Percentiles rank a stretch among this genome's conserved stretches.
phyloP scores from a whole-genome alignment of 1,140 invertebrate species.

The Chymomyza costata region DNA sequence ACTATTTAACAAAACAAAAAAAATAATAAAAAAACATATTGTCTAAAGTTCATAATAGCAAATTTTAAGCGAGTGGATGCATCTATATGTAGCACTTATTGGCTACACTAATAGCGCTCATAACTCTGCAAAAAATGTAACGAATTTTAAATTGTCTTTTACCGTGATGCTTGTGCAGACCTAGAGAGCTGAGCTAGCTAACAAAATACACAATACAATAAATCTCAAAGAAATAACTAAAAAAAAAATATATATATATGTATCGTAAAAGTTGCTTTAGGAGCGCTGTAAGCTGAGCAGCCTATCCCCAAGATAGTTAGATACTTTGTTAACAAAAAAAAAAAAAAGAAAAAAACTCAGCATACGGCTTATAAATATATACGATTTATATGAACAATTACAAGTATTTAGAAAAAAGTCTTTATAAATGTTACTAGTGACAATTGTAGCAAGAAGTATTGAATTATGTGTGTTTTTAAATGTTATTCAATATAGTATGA shows the following conservation, averaged over 20 bases:
- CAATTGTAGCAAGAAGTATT: constrained; percentile 63
- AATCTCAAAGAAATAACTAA: no score
- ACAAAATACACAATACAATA: no score
- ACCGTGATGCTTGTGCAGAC: no score
- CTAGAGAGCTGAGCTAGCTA: no score
- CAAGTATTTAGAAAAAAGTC: constrained; percentile 28
- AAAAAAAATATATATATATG: constrained; percentile 38
- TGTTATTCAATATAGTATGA: constrained; percentile 72
- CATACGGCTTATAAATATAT: constrained; percentile 16
- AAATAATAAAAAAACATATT: not conserved
- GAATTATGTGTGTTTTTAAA: constrained; percentile 68
- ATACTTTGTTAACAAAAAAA: constrained; percentile 30
- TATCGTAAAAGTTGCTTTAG: no score
- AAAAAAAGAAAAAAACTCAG: constrained; percentile 25
- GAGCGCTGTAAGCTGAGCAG: no score
- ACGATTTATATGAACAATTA: constrained; percentile 21
- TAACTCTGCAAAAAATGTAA: no score
- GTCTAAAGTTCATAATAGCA: not conserved
- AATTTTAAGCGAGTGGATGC: no score
- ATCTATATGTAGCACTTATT: no score
- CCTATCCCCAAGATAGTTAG: no score
- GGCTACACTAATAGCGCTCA: no score
- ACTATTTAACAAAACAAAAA: not conserved
- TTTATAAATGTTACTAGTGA: constrained; percentile 64
- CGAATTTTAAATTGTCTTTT: no score